Conservation (phyloP, 2,888 invertebrate genomes). For the Iphiclides podalirius region DNA sequence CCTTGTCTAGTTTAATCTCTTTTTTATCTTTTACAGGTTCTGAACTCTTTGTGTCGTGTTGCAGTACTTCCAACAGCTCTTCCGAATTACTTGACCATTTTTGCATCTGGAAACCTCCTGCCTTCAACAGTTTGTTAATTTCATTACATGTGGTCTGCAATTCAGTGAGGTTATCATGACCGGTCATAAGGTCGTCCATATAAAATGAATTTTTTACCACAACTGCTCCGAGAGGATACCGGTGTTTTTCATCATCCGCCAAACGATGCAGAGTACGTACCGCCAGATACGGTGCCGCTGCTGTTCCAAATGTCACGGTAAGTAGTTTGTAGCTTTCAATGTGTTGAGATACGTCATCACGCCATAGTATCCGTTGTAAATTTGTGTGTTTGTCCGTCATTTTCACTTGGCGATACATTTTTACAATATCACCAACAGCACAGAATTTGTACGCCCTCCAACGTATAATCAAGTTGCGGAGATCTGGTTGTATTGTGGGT, state of each 20-base stretch:
- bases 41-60: no score
- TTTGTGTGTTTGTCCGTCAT: constrained; percentile 4
- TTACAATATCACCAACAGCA: no score
- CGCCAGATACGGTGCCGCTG: constrained; percentile 27
- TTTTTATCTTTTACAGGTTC: no score
- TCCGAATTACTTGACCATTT: neutral
- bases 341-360: constrained; percentile 11
- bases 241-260: constrained; percentile 20
- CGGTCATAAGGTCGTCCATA: constrained; percentile 3
- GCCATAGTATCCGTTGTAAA: constrained; percentile 27
- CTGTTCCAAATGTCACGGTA: constrained; percentile 27
- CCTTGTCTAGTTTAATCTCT: no score
- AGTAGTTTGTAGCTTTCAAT: constrained; percentile 19
- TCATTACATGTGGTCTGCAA: neutral
- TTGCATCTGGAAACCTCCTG: neutral
- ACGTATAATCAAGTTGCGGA: constrained; percentile 23
- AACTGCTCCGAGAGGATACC: neutral
- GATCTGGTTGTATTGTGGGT: constrained; percentile 27
- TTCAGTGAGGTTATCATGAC: neutral
- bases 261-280: constrained; percentile 26
- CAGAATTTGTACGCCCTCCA: constrained; percentile 23
- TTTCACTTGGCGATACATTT: no score
- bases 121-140: neutral
- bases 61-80: no score
- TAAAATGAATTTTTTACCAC: neutral